Evolutionary conservation across 2,888 invertebrate genomes (phyloP).

Genomic region (Marasmarcha lunaedactyla): DNA sequence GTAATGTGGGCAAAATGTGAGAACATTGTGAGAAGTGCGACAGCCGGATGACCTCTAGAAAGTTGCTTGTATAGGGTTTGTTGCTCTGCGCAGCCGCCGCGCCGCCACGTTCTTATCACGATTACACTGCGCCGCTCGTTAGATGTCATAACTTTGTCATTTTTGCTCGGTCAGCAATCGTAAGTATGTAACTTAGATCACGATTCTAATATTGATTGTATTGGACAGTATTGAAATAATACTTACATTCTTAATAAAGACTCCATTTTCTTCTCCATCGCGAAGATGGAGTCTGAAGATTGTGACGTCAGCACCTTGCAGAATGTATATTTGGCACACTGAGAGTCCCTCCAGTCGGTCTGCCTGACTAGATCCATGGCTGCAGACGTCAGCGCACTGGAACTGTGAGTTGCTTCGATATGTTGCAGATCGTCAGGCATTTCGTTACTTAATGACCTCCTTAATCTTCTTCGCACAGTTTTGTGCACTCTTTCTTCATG

Average conservation of each 20-base stretch:
- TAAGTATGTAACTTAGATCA: too few species aligned
- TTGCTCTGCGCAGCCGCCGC: too few species aligned
- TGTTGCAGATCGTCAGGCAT: constrained; percentile 54
- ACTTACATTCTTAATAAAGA: constrained; percentile 80
- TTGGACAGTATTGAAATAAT: too few species aligned
- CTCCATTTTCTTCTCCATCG: constrained; percentile 87
- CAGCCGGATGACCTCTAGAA: constrained; percentile 5
- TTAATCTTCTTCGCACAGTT: constrained; percentile 34
- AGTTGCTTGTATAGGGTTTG: not conserved
- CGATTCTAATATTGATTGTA: too few species aligned
- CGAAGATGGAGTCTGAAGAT: constrained; percentile 75
- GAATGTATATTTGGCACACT: constrained; percentile 82
- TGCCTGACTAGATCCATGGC: constrained; percentile 58
- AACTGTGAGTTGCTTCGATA: constrained; percentile 30
- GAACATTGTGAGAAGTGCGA: not conserved
- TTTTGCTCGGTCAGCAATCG: too few species aligned
- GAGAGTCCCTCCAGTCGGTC: constrained; percentile 80
- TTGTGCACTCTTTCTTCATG: constrained; percentile 25
- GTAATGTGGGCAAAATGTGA: not conserved
- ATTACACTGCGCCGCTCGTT: too few species aligned
- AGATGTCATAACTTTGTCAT: too few species aligned
- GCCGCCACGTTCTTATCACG: too few species aligned
- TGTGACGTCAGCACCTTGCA: constrained; percentile 81
- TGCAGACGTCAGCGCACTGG: constrained; percentile 44
- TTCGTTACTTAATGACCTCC: constrained; percentile 41